Conservation (phyloP, 2,797 vertebrate genomes). For the Hyperoplus immaculatus region DNA sequence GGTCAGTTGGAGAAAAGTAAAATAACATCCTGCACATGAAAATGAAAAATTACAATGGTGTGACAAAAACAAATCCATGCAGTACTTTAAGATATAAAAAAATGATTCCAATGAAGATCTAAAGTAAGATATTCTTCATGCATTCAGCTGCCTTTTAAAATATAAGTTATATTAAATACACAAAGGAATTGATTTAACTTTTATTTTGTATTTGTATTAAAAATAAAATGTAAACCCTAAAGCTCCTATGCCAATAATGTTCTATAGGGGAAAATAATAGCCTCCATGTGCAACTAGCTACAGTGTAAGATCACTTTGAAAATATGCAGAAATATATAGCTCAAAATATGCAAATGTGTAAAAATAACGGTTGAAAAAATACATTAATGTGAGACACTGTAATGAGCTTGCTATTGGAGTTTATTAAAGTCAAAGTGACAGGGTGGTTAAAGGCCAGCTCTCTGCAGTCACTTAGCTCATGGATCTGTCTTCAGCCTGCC, state of each 20-base stretch:
- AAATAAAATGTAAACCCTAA: conserved; percentile 11
- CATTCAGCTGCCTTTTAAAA: conserved; percentile 10
- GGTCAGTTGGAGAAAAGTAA: conserved; percentile 51
- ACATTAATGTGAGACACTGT: conserved; percentile 8
- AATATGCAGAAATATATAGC: not conserved
- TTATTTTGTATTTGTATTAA: conserved; percentile 27
- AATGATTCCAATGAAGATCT: not conserved
- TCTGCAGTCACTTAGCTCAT: conserved; percentile 49
- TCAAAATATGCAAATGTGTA: not conserved
- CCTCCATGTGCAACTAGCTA: too few relatives aligned
- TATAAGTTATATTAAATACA: conserved; percentile 16
- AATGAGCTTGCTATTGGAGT: conserved; percentile 32
- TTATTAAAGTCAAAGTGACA: conserved; percentile 60
- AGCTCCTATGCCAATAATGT: not conserved
- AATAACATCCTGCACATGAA: conserved; percentile 49
- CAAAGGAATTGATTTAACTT: conserved; percentile 17
- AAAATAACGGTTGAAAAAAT: not conserved
- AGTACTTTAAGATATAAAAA: conserved; percentile 18
- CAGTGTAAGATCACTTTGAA: not conserved
- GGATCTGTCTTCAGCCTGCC: conserved; percentile 59
- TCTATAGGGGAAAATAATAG: conserved; percentile 12
- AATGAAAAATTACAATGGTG: conserved; percentile 51
- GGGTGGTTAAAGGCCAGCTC: conserved; percentile 53
- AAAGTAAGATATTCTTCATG: not conserved
- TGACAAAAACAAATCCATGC: conserved; percentile 36